Conservation (phyloP, 2,113 vertebrate species). For the Phalacrocorax carbo region DNA sequence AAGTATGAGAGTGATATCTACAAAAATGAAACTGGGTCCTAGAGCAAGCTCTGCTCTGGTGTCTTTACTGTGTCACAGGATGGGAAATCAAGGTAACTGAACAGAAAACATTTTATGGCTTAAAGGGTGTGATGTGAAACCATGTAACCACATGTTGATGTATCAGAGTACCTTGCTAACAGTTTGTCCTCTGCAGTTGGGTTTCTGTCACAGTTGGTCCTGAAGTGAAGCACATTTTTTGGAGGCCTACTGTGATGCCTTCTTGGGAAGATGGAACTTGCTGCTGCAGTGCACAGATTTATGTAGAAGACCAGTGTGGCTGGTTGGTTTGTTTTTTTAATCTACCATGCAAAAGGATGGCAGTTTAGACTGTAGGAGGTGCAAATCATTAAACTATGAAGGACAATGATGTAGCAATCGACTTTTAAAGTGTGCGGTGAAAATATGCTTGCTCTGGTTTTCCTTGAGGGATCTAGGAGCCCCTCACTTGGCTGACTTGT, state of each 20-base stretch:
- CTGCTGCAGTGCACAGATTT: neutral
- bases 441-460: neutral
- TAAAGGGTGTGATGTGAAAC: neutral
- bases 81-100: neutral
- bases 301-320: neutral
- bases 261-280: neutral
- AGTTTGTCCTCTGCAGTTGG: neutral
- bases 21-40: accelerated
- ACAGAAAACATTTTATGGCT: neutral
- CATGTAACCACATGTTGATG: neutral
- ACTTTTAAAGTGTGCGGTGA: neutral
- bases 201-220: accelerated
- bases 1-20: neutral
- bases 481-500: neutral
- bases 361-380: neutral
- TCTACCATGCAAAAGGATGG: neutral
- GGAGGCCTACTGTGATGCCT: neutral
- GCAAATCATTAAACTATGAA: neutral
- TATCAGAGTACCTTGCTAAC: neutral
- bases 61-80: neutral
- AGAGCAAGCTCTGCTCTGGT: neutral
- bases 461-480: neutral
- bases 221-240: neutral
- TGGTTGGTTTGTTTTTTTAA: neutral
- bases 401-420: neutral